These are phyloP conservation scores for Ligdia adustata DNA, from an alignment of 2,888 invertebrate species.

Conservation along the genomic window DNA sequence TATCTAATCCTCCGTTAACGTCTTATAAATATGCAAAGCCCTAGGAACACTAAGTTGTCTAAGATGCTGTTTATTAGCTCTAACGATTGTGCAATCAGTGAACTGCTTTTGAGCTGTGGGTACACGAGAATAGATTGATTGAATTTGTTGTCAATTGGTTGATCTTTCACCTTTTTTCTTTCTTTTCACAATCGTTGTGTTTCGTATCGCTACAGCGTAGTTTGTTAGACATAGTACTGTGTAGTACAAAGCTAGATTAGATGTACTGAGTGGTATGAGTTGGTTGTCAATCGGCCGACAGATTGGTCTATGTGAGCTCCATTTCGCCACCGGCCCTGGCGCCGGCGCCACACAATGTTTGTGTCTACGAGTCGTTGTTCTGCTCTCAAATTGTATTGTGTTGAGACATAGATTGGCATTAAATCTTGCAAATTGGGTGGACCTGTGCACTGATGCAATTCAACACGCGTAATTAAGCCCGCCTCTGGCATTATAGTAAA, in stretches of 20 bases:
- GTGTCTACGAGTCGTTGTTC: conserved; percentile 35
- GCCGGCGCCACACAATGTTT: conserved; percentile 37
- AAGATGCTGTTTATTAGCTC: conserved; percentile 47
- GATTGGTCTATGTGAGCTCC: conserved; percentile 42
- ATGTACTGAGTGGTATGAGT: conserved; percentile 33
- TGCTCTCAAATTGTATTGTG: conserved; percentile 36
- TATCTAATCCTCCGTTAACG: conserved; percentile 54
- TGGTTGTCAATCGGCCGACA: conserved; percentile 41
- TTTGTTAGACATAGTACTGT: background rate
- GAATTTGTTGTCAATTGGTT: background rate
- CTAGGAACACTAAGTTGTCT: conserved; percentile 52
- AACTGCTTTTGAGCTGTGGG: conserved; percentile 27
- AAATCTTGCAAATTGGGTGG: conserved; percentile 35
- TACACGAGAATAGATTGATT: conserved; percentile 2
- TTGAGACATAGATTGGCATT: conserved; percentile 33
- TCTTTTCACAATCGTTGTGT: background rate
- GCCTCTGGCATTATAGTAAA: conserved; percentile 25
- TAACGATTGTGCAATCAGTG: conserved; percentile 51
- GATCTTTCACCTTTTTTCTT: background rate
- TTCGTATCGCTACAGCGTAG: background rate
- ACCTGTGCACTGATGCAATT: conserved; percentile 26
- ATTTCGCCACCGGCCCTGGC: conserved; percentile 39
- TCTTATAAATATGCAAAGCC: conserved; percentile 57
- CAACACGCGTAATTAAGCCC: conserved; percentile 27
- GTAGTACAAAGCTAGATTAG: conserved; percentile 20